Evolutionary conservation across 1,140 invertebrate genomes (phyloP), one percentile per base, ranked within the genome.

Genomic region (Drosophila bocqueti): DNA sequence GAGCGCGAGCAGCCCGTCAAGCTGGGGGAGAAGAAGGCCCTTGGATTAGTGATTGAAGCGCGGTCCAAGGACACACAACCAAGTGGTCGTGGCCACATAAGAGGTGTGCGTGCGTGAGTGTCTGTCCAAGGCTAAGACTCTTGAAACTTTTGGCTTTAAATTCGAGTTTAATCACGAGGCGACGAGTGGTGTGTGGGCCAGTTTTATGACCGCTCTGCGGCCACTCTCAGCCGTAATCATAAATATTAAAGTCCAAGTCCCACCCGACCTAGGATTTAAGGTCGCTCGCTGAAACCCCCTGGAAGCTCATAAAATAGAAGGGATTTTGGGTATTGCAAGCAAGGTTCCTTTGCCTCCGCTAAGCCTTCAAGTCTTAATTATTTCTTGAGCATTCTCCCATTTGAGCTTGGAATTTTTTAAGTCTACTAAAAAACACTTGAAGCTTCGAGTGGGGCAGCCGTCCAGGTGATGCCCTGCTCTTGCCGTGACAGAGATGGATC

Each of bases 1-100:
- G 95, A 95, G 78, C 96, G 94, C 58, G 96, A 96, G 92, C 96
- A 97, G 59, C 96, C 96, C 62, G 96, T 96, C 55, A 97, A 93
- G 91, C 96, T 96, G 73, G n/a, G 13, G 21, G 16, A 24, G 34
- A 15, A 52, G 11, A 15, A 24, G 38, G 38, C 16, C 36, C 24
- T 8, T 34, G 78, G 71, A 81, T 81, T 81, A 81, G 42, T 49
- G 57, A 40, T 40, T 68, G 64, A 67, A 34, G 21, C 21, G 60
- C 21, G 13, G 15, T 57, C 42, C 16, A 24, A 24, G 50, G 54
- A 10, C 7, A 13, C 46, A 36, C 61, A n/a, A 16, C 66, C 58
- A 47, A 74, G 55, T 58, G 68, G 46, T 47, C 54, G n/a, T n/a
- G 50, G 54, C 13, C 62, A 79, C 75, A 82, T 82, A 82, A 82